phyloP scores from a whole-genome alignment of 92 coral and sea anemone genomes.

The Epizoanthus ramosus region DNA sequence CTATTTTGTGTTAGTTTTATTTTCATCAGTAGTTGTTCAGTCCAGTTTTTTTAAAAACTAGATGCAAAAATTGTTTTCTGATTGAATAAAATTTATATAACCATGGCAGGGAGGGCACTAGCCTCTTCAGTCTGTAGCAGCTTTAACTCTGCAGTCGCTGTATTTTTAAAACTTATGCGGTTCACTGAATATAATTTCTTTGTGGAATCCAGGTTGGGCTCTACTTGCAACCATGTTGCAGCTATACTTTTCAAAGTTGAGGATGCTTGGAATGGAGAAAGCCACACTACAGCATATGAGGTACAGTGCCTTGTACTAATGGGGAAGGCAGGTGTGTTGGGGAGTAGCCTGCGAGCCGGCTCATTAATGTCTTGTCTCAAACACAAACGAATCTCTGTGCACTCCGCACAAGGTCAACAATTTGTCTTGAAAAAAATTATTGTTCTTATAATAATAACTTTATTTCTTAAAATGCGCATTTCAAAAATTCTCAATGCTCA shows the following conservation, averaged over 20 bases:
- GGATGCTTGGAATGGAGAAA: constrained; percentile 60
- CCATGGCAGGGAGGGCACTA: neutral
- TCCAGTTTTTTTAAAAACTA: constrained; percentile 1
- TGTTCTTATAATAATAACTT: too few species aligned
- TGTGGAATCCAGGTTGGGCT: too few species aligned
- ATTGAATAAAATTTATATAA: neutral
- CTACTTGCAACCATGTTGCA: constrained; percentile 69
- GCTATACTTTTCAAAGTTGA: constrained; percentile 69
- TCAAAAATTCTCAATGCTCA: too few species aligned
- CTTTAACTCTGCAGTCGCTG: constrained; percentile 16
- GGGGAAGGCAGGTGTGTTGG: constrained; percentile 16
- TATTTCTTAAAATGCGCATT: too few species aligned
- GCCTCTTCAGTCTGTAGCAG: constrained; percentile 37
- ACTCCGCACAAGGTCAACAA: too few species aligned
- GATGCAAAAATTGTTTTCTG: neutral
- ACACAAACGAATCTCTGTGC: too few species aligned
- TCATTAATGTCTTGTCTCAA: too few species aligned
- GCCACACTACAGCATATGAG: constrained; percentile 59
- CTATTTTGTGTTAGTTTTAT: constrained; percentile 18
- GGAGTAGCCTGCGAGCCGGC: too few species aligned
- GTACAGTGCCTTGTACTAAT: constrained; percentile 1
- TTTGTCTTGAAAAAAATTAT: too few species aligned
- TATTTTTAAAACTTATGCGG: constrained; percentile 18
- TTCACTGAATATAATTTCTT: constrained; percentile 16
- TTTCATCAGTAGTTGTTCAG: constrained; percentile 6